Evolutionary conservation across 23 tunicate species (phyloP), one percentile per base, ranked within the genome.

Genomic region (Trididemnum nubilum): DNA sequence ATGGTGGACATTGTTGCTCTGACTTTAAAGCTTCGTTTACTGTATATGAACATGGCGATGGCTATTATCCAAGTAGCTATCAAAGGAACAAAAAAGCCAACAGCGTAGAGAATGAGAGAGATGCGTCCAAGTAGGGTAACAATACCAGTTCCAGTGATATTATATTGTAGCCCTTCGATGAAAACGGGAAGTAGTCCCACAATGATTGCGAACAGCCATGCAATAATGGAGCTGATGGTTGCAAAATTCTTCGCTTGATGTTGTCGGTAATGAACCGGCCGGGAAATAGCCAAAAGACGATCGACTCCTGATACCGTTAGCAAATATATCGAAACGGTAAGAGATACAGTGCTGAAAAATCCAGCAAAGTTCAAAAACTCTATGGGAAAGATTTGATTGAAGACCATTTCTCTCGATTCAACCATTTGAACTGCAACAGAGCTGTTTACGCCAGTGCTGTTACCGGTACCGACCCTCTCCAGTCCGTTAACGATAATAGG

Each of bases 291-390:
- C 19, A 5, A 19, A 12, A 77, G 38, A 24, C 81, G 66, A 33
- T 77, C 81, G 36, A 77, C 54, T 27, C 81, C 81, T 12, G 81
- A 77, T 5, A 54, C 81, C 27, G 81, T 57, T 33, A 77, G 54
- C 51, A 77, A 29, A 25, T 77, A 77, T 9, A 77, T 77, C 22
- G 81, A 77, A 3, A 77, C 65, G 2, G 81, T 77, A 2, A 77
- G 30, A 25, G 81, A 77, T 7, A 54, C 2, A 12, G 81, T 77
- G 38, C 33, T 77, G 40, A 77, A 35, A 77, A 77, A 77, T 2
- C 81, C 81, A 54, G 54, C 31, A 31, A 28, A 5, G 39, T 77
- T 29, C 40, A 77, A 28, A 30, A 77, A 26, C 7, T 7, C 3
- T 27, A 2, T 37, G 5, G 65, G 66, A 31, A 27, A 36, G 5